Evolutionary conservation across 2,888 invertebrate species (phyloP), one percentile per base, ranked within the genome.

Genomic region (Dascillus cervinus): DNA sequence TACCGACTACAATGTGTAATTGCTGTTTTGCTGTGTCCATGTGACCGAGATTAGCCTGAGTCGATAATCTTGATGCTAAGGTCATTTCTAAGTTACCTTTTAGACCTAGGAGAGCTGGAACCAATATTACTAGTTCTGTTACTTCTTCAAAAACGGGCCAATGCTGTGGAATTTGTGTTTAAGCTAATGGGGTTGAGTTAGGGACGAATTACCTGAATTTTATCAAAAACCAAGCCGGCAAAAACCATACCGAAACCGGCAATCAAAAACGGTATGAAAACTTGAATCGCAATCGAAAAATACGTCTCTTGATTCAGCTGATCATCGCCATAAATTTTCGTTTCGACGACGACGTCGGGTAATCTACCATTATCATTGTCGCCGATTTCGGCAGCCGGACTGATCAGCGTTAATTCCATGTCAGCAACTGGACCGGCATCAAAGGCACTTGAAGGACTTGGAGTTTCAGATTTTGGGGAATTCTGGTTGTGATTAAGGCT

Each of bases 61-160:
- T 87, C 4, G 84, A 85, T 4, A 87, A 66, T 32, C 87, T 67
- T 10, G 84, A 83, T 1, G 86, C 85, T 35, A 87, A 62, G 0
- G 85, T 86, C 85, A 87, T 87, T 62, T 87, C 86, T 44, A 87
- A 65, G 56, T 86, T 86, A 12, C 87, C 87, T 62, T 87, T 87
- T 26, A 87, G 67, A 2, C 86, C 87, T 37, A 87, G 65, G 34
- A 86, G 63, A 1, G 85, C 80, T 14, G 85, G 84, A 26, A 85
- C 80, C 67, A 85, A 62, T 43, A 84, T 81, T 55, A 82, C 77
- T 33, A 82, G 68, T 57, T 82, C 82, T 22, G 77, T 75, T 4
- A 83, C 73, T 56, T 75, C 70, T 43, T 67, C 69, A 58, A 82
- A 84, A 22, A 82, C 80, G 26, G 70, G 64, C 82, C 82, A 83